A percentile compares a stretch with the other conserved stretches of the same genome.
These are phyloP conservation scores for Osmoderma eremita DNA, from an alignment of 2,888 invertebrate species.

Conservation along the genomic window DNA sequence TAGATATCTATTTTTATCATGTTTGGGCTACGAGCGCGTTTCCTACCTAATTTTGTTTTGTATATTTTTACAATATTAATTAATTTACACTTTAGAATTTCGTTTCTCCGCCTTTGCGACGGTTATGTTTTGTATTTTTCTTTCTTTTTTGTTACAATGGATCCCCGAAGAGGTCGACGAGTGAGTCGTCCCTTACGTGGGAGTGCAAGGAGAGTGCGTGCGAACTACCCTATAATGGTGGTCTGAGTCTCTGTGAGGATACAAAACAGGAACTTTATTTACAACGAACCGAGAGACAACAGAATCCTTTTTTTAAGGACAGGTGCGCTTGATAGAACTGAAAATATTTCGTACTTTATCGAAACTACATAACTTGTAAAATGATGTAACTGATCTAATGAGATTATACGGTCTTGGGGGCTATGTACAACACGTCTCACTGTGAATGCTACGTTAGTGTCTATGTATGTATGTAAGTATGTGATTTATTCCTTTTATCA, in stretches of 20 bases:
- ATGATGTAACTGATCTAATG: slow-evolving; percentile 19
- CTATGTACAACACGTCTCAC: slow-evolving; percentile 56
- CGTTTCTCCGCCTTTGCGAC: slow-evolving; percentile 59
- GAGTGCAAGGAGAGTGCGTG: slow-evolving; percentile 54
- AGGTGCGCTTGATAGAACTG: slow-evolving; percentile 20
- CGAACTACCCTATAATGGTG: slow-evolving; percentile 55
- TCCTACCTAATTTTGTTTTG: slow-evolving; percentile 57
- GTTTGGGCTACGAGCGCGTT: slow-evolving; percentile 62
- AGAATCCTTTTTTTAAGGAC: slow-evolving; percentile 6
- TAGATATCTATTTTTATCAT: slow-evolving; percentile 51
- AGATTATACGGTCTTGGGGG: slow-evolving; percentile 42
- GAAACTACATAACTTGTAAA: slow-evolving; percentile 18
- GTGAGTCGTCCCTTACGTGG: slow-evolving; percentile 45
- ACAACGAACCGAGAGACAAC: slow-evolving; percentile 38
- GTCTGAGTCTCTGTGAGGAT: slow-evolving; percentile 51
- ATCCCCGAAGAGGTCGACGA: slow-evolving; percentile 53
- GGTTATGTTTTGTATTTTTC: slow-evolving; percentile 45
- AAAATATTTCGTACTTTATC: slow-evolving; percentile 26
- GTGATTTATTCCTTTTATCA: not conserved
- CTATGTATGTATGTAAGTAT: slow-evolving; percentile 43
- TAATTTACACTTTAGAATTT: slow-evolving; percentile 65
- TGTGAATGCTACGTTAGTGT: slow-evolving; percentile 54
- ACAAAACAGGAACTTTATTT: slow-evolving; percentile 53
- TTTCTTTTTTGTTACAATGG: slow-evolving; percentile 49
- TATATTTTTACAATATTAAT: slow-evolving; percentile 59